phyloP scores from a whole-genome alignment of 2,113 vertebrate species.

The Empidonax traillii region DNA sequence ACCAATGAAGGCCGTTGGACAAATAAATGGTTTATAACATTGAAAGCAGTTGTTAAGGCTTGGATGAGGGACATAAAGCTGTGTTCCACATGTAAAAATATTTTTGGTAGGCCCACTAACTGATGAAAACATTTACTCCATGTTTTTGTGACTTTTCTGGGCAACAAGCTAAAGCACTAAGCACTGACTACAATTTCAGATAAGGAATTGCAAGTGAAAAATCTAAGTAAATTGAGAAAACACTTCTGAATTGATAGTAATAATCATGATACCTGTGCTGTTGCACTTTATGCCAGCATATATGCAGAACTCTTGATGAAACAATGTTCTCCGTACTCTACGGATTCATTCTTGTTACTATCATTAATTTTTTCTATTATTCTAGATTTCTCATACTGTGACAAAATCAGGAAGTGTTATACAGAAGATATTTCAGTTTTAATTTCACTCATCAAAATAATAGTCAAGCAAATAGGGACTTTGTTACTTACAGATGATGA shows the following conservation, averaged over 20 bases:
- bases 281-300: background rate
- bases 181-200: background rate
- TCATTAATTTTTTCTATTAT: background rate
- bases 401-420: background rate
- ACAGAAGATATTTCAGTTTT: background rate
- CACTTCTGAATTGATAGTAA: background rate
- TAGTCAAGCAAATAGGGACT: background rate
- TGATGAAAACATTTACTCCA: background rate
- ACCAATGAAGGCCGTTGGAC: background rate
- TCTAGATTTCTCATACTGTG: background rate
- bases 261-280: background rate
- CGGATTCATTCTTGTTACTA: background rate
- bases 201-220: background rate
- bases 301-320: background rate
- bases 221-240: background rate
- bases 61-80: background rate
- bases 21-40: background rate
- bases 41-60: background rate
- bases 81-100: background rate
- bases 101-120: background rate
- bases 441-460: background rate
- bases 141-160: background rate
- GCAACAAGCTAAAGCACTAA: background rate
- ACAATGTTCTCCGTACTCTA: background rate
- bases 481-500: background rate